phyloP scores from a whole-genome alignment of 2,797 vertebrate species.

The Leptatherina wallacei region DNA sequence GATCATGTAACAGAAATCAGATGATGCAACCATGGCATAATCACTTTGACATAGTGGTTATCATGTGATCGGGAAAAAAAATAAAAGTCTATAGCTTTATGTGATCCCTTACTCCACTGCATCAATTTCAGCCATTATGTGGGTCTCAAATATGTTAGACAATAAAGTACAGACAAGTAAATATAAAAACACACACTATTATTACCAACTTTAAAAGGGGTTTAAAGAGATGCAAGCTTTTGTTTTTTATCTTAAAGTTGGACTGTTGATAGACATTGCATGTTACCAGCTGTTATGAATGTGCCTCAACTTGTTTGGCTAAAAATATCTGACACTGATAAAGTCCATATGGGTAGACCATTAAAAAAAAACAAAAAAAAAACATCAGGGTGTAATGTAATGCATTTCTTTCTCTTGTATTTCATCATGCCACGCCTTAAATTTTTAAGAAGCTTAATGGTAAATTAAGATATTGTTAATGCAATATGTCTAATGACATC shows the following conservation, averaged over 20 bases:
- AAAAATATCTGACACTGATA: conserved; percentile 61
- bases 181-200: neutral
- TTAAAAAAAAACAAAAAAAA: neutral
- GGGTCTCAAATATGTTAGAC: neutral
- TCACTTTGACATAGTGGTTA: conserved; percentile 57
- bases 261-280: neutral
- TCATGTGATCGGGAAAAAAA: conserved; percentile 61
- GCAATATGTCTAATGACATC: neutral
- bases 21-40: conserved; percentile 65
- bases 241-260: conserved; percentile 6
- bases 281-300: conserved; percentile 47
- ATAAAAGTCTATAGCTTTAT: conserved; percentile 39
- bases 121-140: conserved; percentile 23
- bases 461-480: neutral
- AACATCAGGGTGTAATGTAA: neutral
- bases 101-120: conserved; percentile 15
- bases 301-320: conserved; percentile 53
- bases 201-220: neutral
- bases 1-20: conserved; percentile 60
- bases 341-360: conserved; percentile 25
- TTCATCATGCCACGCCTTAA: neutral
- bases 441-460: neutral
- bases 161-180: neutral
- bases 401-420: neutral
- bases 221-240: neutral